phyloP scores from a whole-genome alignment of 2,113 vertebrate species.

The Phyllostomus discolor region DNA sequence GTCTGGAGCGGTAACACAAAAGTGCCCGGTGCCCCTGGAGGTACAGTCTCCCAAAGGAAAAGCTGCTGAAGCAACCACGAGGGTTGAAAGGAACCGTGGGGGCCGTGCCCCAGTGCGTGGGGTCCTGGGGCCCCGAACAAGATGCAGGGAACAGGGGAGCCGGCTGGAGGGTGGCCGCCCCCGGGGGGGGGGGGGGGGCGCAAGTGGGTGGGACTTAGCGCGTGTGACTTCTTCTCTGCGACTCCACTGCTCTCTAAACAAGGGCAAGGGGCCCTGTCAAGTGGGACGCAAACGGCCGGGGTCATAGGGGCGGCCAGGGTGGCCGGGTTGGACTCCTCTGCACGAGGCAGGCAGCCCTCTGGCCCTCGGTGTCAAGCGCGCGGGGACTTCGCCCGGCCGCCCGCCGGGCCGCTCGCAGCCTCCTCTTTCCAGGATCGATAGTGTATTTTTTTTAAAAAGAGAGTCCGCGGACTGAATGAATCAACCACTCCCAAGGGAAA shows the following conservation, averaged over 20 bases:
- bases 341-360: not conserved
- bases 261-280: not conserved
- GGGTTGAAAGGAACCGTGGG: too few relatives aligned
- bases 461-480: slow-evolving; percentile 40
- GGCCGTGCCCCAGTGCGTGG: fast-evolving
- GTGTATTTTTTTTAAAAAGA: slow-evolving; percentile 15
- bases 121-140: not conserved
- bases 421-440: slow-evolving; percentile 43
- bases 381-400: not conserved
- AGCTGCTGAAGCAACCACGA: not conserved
- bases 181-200: not conserved
- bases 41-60: not conserved
- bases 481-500: not conserved
- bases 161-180: not conserved
- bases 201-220: not conserved
- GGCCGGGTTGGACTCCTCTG: not conserved
- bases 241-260: not conserved
- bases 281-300: not conserved
- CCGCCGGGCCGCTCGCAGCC: not conserved
- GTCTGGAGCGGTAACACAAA: not conserved
- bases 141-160: fast-evolving
- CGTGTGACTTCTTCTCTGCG: not conserved
- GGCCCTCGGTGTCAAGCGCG: not conserved
- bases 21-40: too few relatives aligned
- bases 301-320: not conserved